These are phyloP conservation scores for Hemitrygon akajei DNA, from an alignment of 2,797 vertebrate species.

Conservation along the genomic window DNA sequence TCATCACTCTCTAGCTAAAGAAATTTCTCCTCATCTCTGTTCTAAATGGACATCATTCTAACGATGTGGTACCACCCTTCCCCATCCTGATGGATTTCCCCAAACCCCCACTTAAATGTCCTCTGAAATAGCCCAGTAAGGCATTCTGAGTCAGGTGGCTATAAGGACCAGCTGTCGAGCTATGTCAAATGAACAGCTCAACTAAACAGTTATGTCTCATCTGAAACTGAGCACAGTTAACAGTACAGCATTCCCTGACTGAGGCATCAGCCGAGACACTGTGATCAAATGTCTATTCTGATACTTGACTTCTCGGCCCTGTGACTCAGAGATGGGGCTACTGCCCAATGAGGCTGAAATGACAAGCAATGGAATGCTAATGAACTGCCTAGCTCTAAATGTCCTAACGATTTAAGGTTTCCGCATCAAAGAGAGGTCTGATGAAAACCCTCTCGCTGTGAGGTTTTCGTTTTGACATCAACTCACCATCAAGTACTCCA, in stretches of 20 bases:
- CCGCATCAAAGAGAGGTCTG: not conserved
- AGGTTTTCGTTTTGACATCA: not conserved
- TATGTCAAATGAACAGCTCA: no score
- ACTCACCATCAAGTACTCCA: not conserved
- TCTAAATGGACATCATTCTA: no score
- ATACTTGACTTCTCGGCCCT: not conserved
- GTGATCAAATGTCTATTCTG: not conserved
- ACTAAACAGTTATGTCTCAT: not conserved
- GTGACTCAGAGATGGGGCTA: not conserved
- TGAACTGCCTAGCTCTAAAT: not conserved
- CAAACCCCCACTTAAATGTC: no score
- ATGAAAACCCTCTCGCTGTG: not conserved
- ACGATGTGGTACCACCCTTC: no score
- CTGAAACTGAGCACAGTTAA: not conserved
- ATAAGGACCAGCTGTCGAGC: no score
- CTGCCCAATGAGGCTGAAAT: not conserved
- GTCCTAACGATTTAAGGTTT: not conserved
- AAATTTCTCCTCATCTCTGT: no score
- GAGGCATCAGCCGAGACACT: not conserved
- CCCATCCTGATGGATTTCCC: no score
- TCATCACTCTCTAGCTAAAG: no score
- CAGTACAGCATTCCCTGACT: not conserved
- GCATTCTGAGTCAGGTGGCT: no score
- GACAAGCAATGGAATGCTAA: not conserved
- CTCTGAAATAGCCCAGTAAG: no score